Base-by-base conservation (phyloP, 2,888 invertebrate species). In the Macroteleia sp. region DNA sequence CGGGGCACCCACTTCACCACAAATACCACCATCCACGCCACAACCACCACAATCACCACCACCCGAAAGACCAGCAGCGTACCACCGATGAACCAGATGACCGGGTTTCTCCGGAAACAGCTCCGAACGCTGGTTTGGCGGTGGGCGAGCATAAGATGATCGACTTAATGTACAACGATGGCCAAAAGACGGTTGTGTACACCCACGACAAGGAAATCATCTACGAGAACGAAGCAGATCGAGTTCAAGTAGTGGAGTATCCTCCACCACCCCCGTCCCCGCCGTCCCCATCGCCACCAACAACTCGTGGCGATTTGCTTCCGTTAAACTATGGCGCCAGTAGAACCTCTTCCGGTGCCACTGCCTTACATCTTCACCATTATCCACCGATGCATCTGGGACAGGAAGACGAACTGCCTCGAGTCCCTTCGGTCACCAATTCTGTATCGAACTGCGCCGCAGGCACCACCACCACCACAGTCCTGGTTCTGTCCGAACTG, bases 161-260 rank as follows among this genome's bases (percentile, higher is more conserved):
- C 89, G 96, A 96, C 91, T 92, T 96, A 86, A 96, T 96, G 86
- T 96, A 96, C 91, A 96, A 96, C 88, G 96, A 96, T 86, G 96
- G 96, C 46, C 96, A 96, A 88, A 96, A 96, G 90, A 96, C 96
- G 1, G 96, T 96, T 74, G 96, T 96, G 90, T 96, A 96, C 86
- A 96, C 96, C 9, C 95, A 95, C 69, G 96, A 96, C 88, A 96
- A 96, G 88, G 96, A 96, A 90, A 94, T 96, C 44, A 94, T 96
- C 42, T 96, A 96, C 92, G 96, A 96, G 92, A 95, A 95, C 88
- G 95, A 95, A 80, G 94, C 95, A 12, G 95, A 95, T 44, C 76
- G 91, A 16, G 91, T 91, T 0, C 91, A 91, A 22, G 91, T 91
- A 20, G 91, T 91, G 14, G 90, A 91, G 46, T 91, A 91, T 66